Conservation (phyloP, 2,888 invertebrate species). For the Caenorhabditis sp. region DNA sequence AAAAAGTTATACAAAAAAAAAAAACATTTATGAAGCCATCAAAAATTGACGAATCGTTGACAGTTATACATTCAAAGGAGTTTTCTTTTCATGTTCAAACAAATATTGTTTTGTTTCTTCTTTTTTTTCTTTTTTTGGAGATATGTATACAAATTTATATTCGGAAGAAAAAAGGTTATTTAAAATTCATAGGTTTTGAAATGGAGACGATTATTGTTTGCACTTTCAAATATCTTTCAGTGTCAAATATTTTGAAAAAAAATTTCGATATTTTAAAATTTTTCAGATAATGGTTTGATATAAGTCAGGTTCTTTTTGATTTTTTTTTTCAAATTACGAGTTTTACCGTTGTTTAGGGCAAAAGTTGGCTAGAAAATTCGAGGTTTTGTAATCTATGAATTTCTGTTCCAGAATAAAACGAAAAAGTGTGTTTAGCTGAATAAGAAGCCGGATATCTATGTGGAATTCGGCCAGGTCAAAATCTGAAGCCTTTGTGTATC, state of each 20-base stretch:
- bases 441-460: too few relatives aligned
- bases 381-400: too few relatives aligned
- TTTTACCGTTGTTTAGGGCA: conserved; percentile 1
- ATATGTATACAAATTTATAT: too few relatives aligned
- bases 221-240: conserved; percentile 2
- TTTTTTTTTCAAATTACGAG: conserved; percentile 15
- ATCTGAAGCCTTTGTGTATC: too few relatives aligned
- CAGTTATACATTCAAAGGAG: neutral
- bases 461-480: too few relatives aligned
- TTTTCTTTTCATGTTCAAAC: neutral
- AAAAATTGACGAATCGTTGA: neutral
- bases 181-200: neutral
- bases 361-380: too few relatives aligned
- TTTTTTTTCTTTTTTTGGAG: neutral
- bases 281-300: conserved; percentile 21
- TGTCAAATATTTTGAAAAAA: conserved; percentile 6
- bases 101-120: neutral
- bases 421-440: too few relatives aligned
- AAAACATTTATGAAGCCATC: neutral
- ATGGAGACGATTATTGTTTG: neutral
- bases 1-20: neutral
- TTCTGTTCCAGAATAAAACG: too few relatives aligned
- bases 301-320: conserved; percentile 4
- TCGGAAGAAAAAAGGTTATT: too few relatives aligned
- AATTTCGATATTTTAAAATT: conserved; percentile 26